Evolutionary conservation across 2,797 vertebrate species (phyloP).

Genomic region (Poeciliopsis gracilis): DNA sequence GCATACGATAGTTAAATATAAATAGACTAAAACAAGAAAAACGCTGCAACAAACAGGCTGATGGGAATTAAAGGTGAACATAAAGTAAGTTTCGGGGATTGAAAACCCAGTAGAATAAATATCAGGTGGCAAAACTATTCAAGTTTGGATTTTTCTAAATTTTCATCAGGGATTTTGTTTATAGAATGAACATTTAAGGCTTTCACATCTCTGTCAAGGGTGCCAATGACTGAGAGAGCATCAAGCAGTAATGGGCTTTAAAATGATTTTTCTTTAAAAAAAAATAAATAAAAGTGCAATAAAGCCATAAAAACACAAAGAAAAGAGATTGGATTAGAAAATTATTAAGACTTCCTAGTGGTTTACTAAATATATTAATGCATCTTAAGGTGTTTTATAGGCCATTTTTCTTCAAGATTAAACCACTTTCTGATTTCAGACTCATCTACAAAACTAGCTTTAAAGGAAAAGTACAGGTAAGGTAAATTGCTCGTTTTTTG

Average conservation of each 20-base stretch:
- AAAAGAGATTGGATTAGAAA: not conserved
- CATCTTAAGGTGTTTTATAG: not conserved
- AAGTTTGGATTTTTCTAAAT: not conserved
- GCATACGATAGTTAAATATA: not conserved
- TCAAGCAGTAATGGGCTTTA: not conserved
- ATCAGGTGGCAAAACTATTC: not conserved
- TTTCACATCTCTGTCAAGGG: not conserved
- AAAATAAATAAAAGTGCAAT: not conserved
- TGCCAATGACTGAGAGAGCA: not conserved
- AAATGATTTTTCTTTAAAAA: not conserved
- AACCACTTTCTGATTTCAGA: not conserved
- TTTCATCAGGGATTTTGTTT: not conserved
- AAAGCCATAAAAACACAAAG: not conserved
- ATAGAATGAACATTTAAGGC: not conserved
- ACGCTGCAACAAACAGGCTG: not conserved
- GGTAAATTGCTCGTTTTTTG: not conserved
- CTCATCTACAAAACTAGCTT: not conserved
- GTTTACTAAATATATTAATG: not conserved
- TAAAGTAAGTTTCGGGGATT: not conserved
- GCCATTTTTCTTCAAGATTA: not conserved
- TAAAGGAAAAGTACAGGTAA: not conserved
- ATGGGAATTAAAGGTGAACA: not conserved
- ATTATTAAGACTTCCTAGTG: not conserved
- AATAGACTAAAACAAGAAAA: not conserved
- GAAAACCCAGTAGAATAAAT: not conserved